These are phyloP conservation scores for Pedetes capensis DNA, from an alignment of 2,113 vertebrate genomes.

Conservation along the genomic window DNA sequence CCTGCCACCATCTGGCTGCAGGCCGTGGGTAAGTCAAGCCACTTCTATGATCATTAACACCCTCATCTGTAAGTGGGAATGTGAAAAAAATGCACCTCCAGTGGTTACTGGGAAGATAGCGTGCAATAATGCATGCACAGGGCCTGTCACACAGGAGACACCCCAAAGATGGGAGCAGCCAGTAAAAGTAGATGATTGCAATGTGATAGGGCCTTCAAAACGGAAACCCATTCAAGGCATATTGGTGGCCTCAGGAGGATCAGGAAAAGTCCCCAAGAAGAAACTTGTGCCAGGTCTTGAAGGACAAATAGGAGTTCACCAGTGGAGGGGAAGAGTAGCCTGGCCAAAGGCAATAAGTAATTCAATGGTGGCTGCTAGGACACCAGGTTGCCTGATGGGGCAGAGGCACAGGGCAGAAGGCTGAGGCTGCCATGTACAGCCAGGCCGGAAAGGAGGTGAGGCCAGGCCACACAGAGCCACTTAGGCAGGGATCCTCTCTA, in stretches of 20 bases:
- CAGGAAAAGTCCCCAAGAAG: neutral
- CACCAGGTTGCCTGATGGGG: neutral
- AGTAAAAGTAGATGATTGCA: neutral
- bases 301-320: neutral
- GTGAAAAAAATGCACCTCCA: rapidly evolving
- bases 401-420: neutral
- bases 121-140: rapidly evolving
- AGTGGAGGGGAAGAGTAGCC: neutral
- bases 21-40: neutral
- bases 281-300: neutral
- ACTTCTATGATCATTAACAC: neutral
- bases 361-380: neutral
- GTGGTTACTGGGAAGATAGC: neutral
- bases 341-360: neutral
- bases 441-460: neutral
- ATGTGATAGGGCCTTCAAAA: neutral
- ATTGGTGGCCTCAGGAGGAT: neutral
- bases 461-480: neutral
- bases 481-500: neutral
- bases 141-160: neutral
- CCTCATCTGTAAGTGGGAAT: neutral
- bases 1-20: neutral
- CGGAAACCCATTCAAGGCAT: neutral
- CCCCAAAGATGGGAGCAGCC: neutral
- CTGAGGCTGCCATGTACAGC: too few species aligned